phyloP scores from a whole-genome alignment of 2,113 vertebrate species.

The Candoia aspera region DNA sequence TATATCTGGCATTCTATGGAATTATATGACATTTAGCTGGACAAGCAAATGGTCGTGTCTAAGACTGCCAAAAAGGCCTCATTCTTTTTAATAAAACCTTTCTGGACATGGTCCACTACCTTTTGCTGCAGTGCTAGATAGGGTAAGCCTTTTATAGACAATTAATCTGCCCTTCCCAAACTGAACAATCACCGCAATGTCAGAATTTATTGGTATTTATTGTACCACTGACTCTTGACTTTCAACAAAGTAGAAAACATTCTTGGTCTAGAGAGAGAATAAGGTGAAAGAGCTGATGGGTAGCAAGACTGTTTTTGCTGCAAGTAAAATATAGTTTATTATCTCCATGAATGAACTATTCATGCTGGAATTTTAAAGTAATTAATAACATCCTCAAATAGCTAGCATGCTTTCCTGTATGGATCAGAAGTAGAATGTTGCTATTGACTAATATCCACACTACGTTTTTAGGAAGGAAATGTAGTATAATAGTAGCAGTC shows the following conservation, averaged over 20 bases:
- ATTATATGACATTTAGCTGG: constrained; percentile 6
- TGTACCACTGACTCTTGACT: constrained; percentile 36
- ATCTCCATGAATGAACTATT: constrained; percentile 24
- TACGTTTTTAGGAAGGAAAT: not conserved
- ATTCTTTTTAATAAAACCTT: constrained; percentile 26
- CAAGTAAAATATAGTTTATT: not conserved
- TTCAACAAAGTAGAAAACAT: constrained; percentile 14
- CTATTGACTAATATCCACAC: not conserved
- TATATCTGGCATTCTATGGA: constrained; percentile 20
- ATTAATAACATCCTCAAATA: not conserved
- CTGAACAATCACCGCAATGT: constrained; percentile 34
- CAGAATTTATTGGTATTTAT: constrained; percentile 35
- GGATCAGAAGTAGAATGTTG: not conserved
- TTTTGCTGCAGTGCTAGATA: constrained; percentile 36
- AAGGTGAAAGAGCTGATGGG: not conserved
- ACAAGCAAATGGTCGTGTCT: not conserved
- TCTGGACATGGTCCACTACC: constrained; percentile 13
- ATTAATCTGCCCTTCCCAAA: constrained; percentile 41
- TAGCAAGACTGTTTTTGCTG: constrained; percentile 12
- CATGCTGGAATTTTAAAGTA: constrained; percentile 32
- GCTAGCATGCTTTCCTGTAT: not conserved
- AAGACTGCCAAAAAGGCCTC: not conserved
- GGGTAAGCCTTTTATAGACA: constrained; percentile 15
- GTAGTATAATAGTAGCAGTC: not conserved
- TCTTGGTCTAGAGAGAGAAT: constrained; percentile 35